These are phyloP conservation scores for Chaetogeoica ovagalla DNA, from an alignment of 2,888 invertebrate genomes.

Conservation along the genomic window DNA sequence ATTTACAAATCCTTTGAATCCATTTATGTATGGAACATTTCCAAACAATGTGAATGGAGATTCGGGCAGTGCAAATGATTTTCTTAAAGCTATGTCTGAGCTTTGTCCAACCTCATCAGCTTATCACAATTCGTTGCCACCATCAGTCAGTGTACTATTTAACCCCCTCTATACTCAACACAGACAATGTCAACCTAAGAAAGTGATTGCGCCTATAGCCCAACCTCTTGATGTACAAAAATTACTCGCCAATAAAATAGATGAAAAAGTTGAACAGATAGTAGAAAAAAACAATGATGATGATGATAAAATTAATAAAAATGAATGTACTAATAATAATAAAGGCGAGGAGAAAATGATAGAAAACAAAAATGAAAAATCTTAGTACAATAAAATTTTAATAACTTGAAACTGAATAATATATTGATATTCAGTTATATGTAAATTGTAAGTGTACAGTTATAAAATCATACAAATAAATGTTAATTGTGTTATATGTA, in stretches of 20 bases:
- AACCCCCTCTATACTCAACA: slow-evolving; percentile 55
- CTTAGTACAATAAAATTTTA: neutral
- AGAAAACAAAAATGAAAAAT: slow-evolving; percentile 31
- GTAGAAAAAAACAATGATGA: slow-evolving; percentile 2
- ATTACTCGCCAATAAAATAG: slow-evolving; percentile 29
- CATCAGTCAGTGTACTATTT: slow-evolving; percentile 57
- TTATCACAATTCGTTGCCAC: slow-evolving; percentile 56
- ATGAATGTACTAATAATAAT: slow-evolving; percentile 48
- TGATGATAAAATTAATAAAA: slow-evolving; percentile 4
- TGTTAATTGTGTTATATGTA: no score
- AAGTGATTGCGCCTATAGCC: neutral
- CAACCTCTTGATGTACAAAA: slow-evolving; percentile 28
- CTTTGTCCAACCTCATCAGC: slow-evolving; percentile 55
- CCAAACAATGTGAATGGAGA: slow-evolving; percentile 53
- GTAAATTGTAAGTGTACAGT: no score
- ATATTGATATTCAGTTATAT: neutral
- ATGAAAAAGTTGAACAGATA: neutral
- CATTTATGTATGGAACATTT: slow-evolving; percentile 56
- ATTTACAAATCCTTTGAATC: slow-evolving; percentile 53
- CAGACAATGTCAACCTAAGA: slow-evolving; percentile 54
- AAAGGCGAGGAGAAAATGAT: slow-evolving; percentile 41
- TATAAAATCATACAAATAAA: no score
- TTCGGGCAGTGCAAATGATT: slow-evolving; percentile 53
- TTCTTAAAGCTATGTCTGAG: slow-evolving; percentile 57
- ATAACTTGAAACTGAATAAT: neutral